Percentiles rank a stretch among this genome's conserved stretches.
Evolutionary conservation across 2,797 vertebrate genomes (phyloP).

Genomic region (Phataginus tetradactyla): DNA sequence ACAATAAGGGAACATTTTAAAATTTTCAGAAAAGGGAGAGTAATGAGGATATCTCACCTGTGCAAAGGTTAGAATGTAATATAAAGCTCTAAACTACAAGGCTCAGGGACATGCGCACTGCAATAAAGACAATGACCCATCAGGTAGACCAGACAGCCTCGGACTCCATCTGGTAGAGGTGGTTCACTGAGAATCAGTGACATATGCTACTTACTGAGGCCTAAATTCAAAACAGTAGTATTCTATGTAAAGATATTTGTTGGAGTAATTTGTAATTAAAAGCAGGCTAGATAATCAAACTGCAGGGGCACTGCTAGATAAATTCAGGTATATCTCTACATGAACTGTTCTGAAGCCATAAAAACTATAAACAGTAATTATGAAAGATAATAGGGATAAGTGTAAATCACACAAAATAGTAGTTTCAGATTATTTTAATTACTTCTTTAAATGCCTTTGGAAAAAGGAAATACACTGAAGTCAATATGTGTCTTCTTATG

Average conservation of each 20-base stretch:
- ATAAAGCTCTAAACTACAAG: background rate
- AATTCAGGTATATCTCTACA: background rate
- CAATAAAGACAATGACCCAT: background rate
- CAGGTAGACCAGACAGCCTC: background rate
- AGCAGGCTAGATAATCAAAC: background rate
- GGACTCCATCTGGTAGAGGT: background rate
- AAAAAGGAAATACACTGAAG: background rate
- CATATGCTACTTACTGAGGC: background rate
- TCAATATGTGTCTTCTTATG: background rate
- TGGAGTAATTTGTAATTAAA: constrained; percentile 19
- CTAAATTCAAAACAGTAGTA: background rate
- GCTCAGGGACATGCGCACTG: background rate
- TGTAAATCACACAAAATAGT: background rate
- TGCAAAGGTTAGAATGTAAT: background rate
- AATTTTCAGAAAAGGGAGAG: background rate
- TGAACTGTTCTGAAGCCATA: background rate
- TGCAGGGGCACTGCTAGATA: background rate
- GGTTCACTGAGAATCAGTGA: background rate
- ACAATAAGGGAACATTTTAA: background rate
- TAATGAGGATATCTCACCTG: background rate
- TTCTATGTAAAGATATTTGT: background rate
- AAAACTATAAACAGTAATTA: background rate
- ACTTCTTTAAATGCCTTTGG: background rate
- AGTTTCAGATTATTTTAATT: constrained; percentile 24
- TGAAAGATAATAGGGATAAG: background rate